A percentile compares a stretch with the other conserved stretches of the same genome.
phyloP scores from a whole-genome alignment of 2,797 vertebrate species.

The Typhlichthys eigenmanni region DNA sequence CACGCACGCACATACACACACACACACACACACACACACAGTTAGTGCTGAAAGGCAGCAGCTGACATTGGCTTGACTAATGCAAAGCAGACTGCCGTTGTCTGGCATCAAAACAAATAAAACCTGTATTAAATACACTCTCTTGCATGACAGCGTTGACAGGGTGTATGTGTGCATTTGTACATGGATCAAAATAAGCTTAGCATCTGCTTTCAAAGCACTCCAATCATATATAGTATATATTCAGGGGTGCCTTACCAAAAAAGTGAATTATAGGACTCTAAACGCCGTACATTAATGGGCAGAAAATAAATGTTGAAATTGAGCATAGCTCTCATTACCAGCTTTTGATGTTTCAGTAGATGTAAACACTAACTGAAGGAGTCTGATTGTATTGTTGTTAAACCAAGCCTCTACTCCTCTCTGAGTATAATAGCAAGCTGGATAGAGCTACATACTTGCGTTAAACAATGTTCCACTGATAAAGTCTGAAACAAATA shows the following conservation, averaged over 20 bases:
- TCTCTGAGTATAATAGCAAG: not conserved
- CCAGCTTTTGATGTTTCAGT: too few relatives aligned
- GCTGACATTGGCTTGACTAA: slow-evolving; percentile 22
- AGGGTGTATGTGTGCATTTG: not conserved
- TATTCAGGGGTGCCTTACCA: too few relatives aligned
- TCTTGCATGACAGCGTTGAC: slow-evolving; percentile 1
- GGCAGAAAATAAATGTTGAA: not conserved
- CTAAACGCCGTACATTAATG: not conserved
- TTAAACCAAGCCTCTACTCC: not conserved
- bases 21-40: slow-evolving; percentile 5
- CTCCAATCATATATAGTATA: too few relatives aligned
- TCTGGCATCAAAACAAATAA: slow-evolving; percentile 26
- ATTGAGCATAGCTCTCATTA: not conserved
- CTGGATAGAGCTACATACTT: not conserved
- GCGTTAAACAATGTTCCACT: too few relatives aligned
- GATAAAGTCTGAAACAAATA: not conserved
- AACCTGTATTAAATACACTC: slow-evolving; percentile 12
- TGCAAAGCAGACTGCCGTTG: slow-evolving; percentile 26
- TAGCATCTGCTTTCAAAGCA: not conserved
- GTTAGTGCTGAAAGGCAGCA: slow-evolving; percentile 23
- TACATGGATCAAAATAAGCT: not conserved
- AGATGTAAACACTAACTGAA: not conserved
- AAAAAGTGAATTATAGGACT: too few relatives aligned
- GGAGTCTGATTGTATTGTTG: not conserved
- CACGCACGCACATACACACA: not conserved